Evolutionary conservation across 1,140 invertebrate genomes (phyloP).

Genomic region (Drosophila orena): DNA sequence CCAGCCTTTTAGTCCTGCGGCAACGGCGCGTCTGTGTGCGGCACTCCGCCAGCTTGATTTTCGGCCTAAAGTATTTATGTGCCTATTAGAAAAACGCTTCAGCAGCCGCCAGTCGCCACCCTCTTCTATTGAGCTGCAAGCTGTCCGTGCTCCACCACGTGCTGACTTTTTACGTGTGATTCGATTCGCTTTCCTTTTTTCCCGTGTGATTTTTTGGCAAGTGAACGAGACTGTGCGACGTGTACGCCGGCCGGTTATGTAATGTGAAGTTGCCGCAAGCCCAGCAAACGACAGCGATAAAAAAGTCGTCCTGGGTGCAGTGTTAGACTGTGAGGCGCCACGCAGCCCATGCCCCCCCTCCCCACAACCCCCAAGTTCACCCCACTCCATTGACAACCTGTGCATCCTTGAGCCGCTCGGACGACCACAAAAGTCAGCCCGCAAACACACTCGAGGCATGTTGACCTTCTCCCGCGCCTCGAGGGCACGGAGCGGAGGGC

Average conservation of each 20-base stretch:
- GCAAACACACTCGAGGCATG: conserved; percentile 21
- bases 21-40: conserved; percentile 18
- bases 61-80: conserved; percentile 54
- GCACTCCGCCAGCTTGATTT: conserved; percentile 4
- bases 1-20: conserved; percentile 39
- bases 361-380: background rate
- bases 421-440: conserved; percentile 31
- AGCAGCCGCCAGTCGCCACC: background rate
- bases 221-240: conserved; percentile 1
- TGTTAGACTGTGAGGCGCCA: conserved; percentile 26
- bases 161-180: conserved; percentile 16
- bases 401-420: conserved; percentile 27
- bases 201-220: conserved; percentile 13
- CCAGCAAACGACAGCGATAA: background rate
- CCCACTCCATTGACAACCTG: conserved; percentile 21
- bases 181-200: background rate
- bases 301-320: conserved; percentile 10
- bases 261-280: conserved; percentile 36
- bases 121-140: background rate
- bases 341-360: too few relatives aligned
- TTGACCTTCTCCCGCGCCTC: conserved; percentile 64
- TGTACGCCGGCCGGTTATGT: conserved; percentile 28
- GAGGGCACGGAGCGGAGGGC: conserved; percentile 23
- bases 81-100: conserved; percentile 31
- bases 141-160: conserved; percentile 11